Evolutionary conservation across 2,113 vertebrate species (phyloP).

Genomic region (Syngnathus floridae): DNA sequence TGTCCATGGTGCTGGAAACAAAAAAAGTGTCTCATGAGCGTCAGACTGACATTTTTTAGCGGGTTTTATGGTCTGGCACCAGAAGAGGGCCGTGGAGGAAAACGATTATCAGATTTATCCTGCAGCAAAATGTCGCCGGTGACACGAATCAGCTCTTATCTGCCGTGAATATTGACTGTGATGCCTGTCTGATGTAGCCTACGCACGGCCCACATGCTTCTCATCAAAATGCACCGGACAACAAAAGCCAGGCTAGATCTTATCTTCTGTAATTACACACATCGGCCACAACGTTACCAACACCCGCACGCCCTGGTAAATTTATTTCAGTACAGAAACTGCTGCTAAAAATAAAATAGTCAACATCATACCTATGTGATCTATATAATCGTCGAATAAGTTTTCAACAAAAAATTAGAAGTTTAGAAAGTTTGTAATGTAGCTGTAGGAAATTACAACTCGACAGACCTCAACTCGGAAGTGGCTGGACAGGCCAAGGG

Average conservation of each 20-base stretch:
- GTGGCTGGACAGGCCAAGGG: slow-evolving; percentile 38
- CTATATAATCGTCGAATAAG: not conserved
- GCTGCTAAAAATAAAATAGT: not conserved
- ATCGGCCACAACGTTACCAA: not conserved
- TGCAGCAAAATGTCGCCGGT: slow-evolving; percentile 22
- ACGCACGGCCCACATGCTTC: not conserved
- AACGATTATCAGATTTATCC: slow-evolving; percentile 14
- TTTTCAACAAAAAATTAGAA: not conserved
- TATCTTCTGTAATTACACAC: not conserved
- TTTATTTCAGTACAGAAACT: not conserved
- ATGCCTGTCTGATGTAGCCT: slow-evolving; percentile 23
- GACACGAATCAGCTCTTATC: slow-evolving; percentile 30
- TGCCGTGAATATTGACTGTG: slow-evolving; percentile 12
- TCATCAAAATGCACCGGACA: slow-evolving; percentile 4
- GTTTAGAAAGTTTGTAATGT: not conserved
- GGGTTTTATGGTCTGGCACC: slow-evolving; percentile 8
- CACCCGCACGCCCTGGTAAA: not conserved
- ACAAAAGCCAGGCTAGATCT: not conserved
- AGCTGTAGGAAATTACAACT: slow-evolving; percentile 5
- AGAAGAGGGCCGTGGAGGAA: not conserved
- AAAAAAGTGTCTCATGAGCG: not conserved
- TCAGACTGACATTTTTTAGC: slow-evolving; percentile 7
- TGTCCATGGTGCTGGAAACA: slow-evolving; percentile 44
- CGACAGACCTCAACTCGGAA: slow-evolving; percentile 35
- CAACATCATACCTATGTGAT: no score